Percentiles rank a stretch among this genome's conserved stretches.
Evolutionary conservation across 2,797 vertebrate genomes (phyloP).

Genomic region (Hipposideros larvatus): DNA sequence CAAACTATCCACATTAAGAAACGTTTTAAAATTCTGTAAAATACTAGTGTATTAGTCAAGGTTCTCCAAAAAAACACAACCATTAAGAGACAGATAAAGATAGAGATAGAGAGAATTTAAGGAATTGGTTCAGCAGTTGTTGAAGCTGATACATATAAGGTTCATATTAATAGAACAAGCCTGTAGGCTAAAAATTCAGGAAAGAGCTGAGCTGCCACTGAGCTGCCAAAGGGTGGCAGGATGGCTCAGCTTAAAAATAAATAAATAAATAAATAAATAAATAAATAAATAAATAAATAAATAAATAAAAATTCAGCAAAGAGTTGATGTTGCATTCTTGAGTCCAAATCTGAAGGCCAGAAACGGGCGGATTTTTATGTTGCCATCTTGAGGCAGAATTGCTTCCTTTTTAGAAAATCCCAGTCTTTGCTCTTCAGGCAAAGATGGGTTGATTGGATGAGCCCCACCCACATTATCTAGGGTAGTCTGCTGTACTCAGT

Average conservation of each 20-base stretch:
- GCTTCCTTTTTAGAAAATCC: neutral
- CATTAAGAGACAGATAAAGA: neutral
- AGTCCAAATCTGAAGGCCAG: neutral
- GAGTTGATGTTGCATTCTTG: neutral
- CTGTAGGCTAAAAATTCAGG: neutral
- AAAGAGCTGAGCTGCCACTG: neutral
- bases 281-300: neutral
- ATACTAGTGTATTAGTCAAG: neutral
- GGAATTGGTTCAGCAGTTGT: neutral
- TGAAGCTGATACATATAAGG: neutral
- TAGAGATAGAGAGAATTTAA: neutral
- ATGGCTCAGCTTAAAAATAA: too few species aligned
- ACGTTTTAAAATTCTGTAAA: conserved; percentile 28
- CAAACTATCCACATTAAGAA: neutral
- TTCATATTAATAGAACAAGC: neutral
- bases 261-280: too few species aligned
- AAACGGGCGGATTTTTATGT: neutral
- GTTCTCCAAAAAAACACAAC: conserved; percentile 36
- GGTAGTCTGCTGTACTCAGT: neutral
- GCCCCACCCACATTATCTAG: neutral
- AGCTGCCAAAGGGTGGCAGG: too few species aligned
- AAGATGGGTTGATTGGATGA: neutral
- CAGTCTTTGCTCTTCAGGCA: neutral
- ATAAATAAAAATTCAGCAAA: neutral
- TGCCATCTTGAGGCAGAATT: neutral